These are phyloP conservation scores for Uria lomvia DNA, from an alignment of 2,113 vertebrate genomes.

Conservation along the genomic window DNA sequence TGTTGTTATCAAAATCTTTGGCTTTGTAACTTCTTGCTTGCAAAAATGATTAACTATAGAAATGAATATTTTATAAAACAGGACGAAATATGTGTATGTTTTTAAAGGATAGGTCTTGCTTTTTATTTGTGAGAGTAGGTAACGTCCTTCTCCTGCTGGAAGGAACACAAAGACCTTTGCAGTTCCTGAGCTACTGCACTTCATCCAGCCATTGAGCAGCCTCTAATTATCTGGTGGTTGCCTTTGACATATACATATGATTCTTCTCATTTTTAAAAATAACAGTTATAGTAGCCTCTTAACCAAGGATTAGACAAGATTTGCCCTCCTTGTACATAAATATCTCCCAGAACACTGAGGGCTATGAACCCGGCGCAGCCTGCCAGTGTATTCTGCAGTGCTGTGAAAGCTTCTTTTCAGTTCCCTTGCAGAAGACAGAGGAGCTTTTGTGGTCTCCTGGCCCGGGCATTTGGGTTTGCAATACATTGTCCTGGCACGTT, in stretches of 20 bases:
- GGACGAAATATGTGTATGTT: background rate
- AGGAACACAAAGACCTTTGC: background rate
- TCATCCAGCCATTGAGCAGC: background rate
- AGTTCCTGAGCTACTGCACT: background rate
- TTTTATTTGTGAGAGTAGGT: background rate
- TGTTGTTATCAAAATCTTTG: background rate
- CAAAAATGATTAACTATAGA: background rate
- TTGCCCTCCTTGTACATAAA: background rate
- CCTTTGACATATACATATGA: background rate
- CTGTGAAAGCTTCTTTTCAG: conserved; percentile 39
- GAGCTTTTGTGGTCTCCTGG: conserved; percentile 38
- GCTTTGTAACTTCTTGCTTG: background rate
- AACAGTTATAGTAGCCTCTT: conserved; percentile 12
- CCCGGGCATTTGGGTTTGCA: background rate
- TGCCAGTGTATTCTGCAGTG: background rate
- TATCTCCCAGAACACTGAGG: background rate
- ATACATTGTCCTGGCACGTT: background rate
- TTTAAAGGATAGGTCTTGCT: background rate
- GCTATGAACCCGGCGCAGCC: background rate
- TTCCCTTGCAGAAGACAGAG: background rate
- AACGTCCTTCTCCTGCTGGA: background rate
- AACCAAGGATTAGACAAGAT: conserved; percentile 13
- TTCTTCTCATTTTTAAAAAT: background rate
- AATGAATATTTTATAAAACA: background rate
- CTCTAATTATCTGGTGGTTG: background rate